phyloP scores from a whole-genome alignment of 2,797 vertebrate genomes.

The Coregonus ussuriensis region DNA sequence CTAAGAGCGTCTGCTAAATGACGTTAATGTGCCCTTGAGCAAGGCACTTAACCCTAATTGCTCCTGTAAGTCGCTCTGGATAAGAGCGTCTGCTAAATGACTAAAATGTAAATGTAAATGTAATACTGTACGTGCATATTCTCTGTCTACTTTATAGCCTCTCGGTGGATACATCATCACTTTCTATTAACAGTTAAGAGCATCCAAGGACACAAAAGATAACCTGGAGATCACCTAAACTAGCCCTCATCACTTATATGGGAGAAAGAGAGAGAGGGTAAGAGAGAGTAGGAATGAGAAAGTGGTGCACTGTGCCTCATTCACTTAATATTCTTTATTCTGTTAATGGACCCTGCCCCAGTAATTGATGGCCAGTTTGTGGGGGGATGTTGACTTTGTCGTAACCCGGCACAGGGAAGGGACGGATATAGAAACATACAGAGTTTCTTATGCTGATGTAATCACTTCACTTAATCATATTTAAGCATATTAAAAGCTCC shows the following conservation, averaged over 20 bases:
- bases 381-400: slow-evolving; percentile 30
- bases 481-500: slow-evolving; percentile 19
- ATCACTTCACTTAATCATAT: slow-evolving; percentile 35
- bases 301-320: neutral
- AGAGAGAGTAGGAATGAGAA: neutral
- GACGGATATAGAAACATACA: slow-evolving; percentile 3
- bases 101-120: too few relatives aligned
- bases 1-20: too few relatives aligned
- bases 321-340: slow-evolving; percentile 22
- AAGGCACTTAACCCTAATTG: too few relatives aligned
- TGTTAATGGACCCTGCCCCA: slow-evolving; percentile 27
- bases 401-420: slow-evolving; percentile 14
- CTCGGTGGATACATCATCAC: too few relatives aligned
- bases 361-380: slow-evolving; percentile 31
- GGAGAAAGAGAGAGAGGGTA: neutral
- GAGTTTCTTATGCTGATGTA: neutral
- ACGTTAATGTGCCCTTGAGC: too few relatives aligned
- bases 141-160: too few relatives aligned
- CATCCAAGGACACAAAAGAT: too few relatives aligned
- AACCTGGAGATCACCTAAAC: neutral
- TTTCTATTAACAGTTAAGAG: too few relatives aligned
- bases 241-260: neutral
- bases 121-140: too few relatives aligned
- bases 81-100: too few relatives aligned
- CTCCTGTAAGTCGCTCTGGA: too few relatives aligned